phyloP scores from a whole-genome alignment of 92 coral and sea anemone species.

The Actinostola sp. region DNA sequence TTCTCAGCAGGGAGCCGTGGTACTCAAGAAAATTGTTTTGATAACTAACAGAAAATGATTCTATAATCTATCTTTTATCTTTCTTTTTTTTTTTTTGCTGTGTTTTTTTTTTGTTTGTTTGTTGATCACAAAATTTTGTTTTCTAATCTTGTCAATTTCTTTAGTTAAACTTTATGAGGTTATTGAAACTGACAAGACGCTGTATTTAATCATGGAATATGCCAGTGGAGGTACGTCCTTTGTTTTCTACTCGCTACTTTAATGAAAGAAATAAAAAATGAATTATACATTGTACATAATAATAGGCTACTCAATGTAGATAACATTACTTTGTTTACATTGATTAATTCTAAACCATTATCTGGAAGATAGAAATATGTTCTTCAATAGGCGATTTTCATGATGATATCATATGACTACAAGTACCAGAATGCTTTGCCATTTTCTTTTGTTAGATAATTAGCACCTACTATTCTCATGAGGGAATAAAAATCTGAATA shows the following conservation, averaged over 20 bases:
- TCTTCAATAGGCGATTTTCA: too few relatives aligned
- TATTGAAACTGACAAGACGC: conserved; percentile 98
- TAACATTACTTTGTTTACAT: too few relatives aligned
- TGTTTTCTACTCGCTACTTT: not conserved
- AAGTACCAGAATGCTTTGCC: too few relatives aligned
- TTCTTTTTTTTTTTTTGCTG: not conserved
- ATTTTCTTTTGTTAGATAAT: too few relatives aligned
- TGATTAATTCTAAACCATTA: too few relatives aligned
- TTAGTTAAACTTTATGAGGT: conserved; percentile 96
- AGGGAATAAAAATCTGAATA: too few relatives aligned
- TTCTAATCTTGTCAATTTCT: not conserved
- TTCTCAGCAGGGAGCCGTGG: too few relatives aligned
- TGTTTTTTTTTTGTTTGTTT: not conserved
- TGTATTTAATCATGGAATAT: conserved; percentile 96
- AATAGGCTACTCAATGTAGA: not conserved
- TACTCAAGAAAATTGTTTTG: not conserved
- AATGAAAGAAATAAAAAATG: not conserved
- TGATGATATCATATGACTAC: too few relatives aligned
- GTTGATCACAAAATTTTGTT: not conserved
- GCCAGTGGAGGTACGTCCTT: conserved; percentile 92
- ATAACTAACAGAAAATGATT: not conserved
- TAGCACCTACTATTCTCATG: too few relatives aligned
- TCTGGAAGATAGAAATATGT: too few relatives aligned
- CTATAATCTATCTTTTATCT: too few relatives aligned
- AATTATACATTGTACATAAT: not conserved